Percentiles rank a stretch among this genome's conserved stretches.
These are phyloP conservation scores for Triplophysa dalaica DNA, from an alignment of 2,113 vertebrate genomes.

Conservation along the genomic window DNA sequence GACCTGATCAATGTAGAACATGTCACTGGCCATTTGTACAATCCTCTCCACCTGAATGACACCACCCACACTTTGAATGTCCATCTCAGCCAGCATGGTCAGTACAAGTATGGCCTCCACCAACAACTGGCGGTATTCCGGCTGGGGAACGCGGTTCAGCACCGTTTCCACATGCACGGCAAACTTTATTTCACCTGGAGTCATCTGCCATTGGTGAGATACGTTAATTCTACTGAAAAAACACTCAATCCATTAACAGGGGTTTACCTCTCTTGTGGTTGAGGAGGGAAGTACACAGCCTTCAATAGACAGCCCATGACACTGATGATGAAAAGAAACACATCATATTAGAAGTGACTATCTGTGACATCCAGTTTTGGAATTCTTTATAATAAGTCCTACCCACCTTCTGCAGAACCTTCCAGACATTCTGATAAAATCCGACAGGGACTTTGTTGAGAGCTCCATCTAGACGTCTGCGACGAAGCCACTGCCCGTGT, in stretches of 20 bases:
- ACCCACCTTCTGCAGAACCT: constrained; percentile 89
- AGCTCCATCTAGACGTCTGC: constrained; percentile 90
- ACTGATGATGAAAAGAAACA: constrained; percentile 69
- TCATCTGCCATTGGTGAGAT: constrained; percentile 78
- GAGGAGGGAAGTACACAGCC: constrained; percentile 93
- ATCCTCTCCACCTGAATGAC: constrained; percentile 93
- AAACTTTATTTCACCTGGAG: constrained; percentile 94
- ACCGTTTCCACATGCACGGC: constrained; percentile 92
- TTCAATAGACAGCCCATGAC: constrained; percentile 92
- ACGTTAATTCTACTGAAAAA: background rate
- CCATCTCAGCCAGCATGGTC: constrained; percentile 90
- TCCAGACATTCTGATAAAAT: constrained; percentile 97
- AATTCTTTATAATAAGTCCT: background rate
- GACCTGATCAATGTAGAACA: constrained; percentile 95
- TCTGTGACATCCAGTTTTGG: background rate
- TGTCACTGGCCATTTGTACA: constrained; percentile 85
- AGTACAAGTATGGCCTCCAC: constrained; percentile 95
- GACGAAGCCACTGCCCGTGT: constrained; percentile 88
- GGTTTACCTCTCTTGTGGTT: constrained; percentile 89
- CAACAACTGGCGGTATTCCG: constrained; percentile 93
- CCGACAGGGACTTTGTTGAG: constrained; percentile 92
- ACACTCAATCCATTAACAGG: background rate
- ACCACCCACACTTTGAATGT: constrained; percentile 83
- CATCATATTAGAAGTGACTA: background rate
- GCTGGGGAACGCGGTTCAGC: constrained; percentile 89